These are phyloP conservation scores for Drosophila paracracens DNA, from an alignment of 2,888 invertebrate species.

Conservation along the genomic window DNA sequence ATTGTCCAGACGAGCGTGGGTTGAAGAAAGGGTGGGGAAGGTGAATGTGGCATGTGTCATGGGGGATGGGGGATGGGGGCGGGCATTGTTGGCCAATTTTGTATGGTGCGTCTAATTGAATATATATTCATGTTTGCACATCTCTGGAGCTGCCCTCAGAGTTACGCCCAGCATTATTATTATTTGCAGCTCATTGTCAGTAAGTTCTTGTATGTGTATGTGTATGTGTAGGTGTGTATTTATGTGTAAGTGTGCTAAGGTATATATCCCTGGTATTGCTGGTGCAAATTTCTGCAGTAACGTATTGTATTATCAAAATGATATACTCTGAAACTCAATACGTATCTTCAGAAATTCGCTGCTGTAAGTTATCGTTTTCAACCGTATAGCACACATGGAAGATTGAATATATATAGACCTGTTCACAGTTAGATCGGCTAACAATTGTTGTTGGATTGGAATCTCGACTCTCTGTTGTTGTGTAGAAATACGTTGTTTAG, in stretches of 20 bases:
- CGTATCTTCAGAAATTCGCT: constrained; percentile 43
- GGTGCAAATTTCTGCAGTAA: constrained; percentile 35
- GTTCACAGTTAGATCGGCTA: not conserved
- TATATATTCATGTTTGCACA: constrained; percentile 54
- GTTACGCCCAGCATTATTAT: constrained; percentile 28
- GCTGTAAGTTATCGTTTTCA: constrained; percentile 27
- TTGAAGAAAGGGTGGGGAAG: not conserved
- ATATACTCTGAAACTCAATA: constrained; percentile 17
- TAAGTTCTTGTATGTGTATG: not conserved
- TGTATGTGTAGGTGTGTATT: not conserved
- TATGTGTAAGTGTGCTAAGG: not conserved
- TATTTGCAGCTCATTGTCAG: constrained; percentile 38
- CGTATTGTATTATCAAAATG: constrained; percentile 27
- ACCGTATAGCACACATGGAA: not conserved
- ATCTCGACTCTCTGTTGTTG: constrained; percentile 1
- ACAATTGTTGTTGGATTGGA: constrained; percentile 32
- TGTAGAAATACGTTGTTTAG: not conserved
- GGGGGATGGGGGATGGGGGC: not conserved
- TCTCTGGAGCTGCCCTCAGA: constrained; percentile 19
- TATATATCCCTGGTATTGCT: constrained; percentile 15
- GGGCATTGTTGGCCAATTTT: constrained; percentile 32
- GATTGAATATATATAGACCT: not conserved
- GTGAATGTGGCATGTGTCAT: not conserved
- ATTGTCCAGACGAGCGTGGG: constrained; percentile 43
- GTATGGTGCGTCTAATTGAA: constrained; percentile 64